Percentiles rank a stretch among this genome's conserved stretches.
Evolutionary conservation across 2,797 vertebrate species (phyloP).

Genomic region (Coracias cyanogaster): DNA sequence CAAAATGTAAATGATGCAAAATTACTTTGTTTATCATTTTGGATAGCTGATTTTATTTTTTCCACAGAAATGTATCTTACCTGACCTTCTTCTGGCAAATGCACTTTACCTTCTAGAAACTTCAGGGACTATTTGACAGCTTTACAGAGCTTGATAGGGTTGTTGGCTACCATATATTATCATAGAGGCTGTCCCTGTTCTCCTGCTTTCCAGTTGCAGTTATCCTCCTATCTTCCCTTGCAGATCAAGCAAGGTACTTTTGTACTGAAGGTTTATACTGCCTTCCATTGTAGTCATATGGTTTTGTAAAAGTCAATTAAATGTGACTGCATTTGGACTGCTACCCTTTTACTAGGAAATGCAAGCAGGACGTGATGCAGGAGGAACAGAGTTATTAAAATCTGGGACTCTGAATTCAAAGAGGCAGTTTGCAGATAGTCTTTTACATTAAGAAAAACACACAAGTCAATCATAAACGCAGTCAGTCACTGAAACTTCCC

Average conservation of each 20-base stretch:
- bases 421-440: neutral
- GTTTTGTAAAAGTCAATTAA: neutral
- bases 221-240: neutral
- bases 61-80: neutral
- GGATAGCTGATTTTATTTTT: neutral
- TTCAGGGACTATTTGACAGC: neutral
- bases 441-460: conserved; percentile 5
- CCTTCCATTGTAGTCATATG: neutral
- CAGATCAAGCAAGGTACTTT: neutral
- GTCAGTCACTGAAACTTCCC: conserved; percentile 37
- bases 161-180: neutral
- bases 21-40: neutral
- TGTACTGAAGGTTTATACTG: neutral
- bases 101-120: neutral
- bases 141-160: neutral
- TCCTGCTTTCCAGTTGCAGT: neutral
- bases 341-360: neutral
- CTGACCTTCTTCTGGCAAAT: neutral
- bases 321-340: neutral
- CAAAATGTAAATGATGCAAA: conserved; percentile 24
- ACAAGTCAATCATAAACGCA: neutral
- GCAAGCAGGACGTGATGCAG: neutral
- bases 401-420: neutral
- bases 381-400: neutral
- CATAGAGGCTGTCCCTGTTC: neutral